phyloP scores from a whole-genome alignment of 2,113 vertebrate genomes.

The Pluvialis apricaria region DNA sequence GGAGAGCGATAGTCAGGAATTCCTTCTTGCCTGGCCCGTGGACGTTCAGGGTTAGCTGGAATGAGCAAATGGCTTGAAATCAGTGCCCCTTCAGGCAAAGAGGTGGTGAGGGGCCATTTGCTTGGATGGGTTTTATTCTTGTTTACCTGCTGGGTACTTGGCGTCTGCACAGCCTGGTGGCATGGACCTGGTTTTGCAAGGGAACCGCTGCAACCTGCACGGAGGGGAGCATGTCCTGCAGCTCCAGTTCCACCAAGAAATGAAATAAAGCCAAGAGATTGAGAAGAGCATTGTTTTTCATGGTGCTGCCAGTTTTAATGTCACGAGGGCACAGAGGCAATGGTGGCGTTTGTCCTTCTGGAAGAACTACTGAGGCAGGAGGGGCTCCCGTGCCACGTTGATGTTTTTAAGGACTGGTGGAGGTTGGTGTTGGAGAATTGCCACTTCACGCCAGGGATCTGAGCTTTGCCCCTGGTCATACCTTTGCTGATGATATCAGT shows the following conservation, averaged over 20 bases:
- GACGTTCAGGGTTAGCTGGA: neutral
- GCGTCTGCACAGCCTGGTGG: neutral
- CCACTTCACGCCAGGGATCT: neutral
- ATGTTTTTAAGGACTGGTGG: neutral
- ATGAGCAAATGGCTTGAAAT: neutral
- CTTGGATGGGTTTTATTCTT: neutral
- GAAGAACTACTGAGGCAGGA: neutral
- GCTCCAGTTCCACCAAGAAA: neutral
- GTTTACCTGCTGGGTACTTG: neutral
- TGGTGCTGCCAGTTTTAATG: neutral
- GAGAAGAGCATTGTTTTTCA: neutral
- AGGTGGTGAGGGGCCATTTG: neutral
- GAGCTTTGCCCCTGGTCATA: neutral
- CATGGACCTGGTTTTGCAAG: neutral
- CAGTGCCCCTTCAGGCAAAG: neutral
- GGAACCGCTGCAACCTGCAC: neutral
- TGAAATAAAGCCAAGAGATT: neutral
- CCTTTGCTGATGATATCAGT: neutral
- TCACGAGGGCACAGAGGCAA: neutral
- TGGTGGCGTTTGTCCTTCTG: neutral
- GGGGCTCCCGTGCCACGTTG: neutral
- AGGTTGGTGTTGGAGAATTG: neutral
- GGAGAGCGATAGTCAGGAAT: neutral
- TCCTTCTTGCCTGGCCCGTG: neutral
- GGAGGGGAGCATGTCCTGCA: neutral